phyloP scores from a whole-genome alignment of 2,888 invertebrate genomes.

The Drosophila putrida region DNA sequence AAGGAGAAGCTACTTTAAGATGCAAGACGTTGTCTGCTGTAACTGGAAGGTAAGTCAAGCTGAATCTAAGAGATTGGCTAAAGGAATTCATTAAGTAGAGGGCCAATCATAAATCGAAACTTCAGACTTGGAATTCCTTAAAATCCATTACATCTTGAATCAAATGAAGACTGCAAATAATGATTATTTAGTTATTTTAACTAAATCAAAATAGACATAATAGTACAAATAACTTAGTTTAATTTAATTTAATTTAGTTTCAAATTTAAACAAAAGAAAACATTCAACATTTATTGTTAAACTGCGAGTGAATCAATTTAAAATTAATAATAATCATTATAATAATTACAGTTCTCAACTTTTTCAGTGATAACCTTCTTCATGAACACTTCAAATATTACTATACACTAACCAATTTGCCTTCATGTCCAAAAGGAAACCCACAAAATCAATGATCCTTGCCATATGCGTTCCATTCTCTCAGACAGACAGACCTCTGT shows the following conservation, averaged over 20 bases:
- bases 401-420: not conserved
- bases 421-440: slow-evolving; percentile 7
- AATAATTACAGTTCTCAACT: too few species aligned
- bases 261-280: too few species aligned
- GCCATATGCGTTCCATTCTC: slow-evolving; percentile 50
- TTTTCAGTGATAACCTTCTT: too few species aligned
- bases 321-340: too few species aligned
- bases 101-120: slow-evolving; percentile 22
- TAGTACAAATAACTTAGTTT: too few species aligned
- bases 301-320: too few species aligned
- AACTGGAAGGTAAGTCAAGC: slow-evolving; percentile 26
- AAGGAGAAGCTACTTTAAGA: slow-evolving; percentile 27
- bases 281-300: too few species aligned
- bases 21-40: slow-evolving; percentile 34
- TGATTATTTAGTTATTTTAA: too few species aligned
- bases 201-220: too few species aligned
- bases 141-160: not conserved
- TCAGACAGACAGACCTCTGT: too few species aligned
- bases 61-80: slow-evolving; percentile 9
- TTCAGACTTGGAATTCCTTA: not conserved
- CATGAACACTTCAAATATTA: not conserved
- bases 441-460: slow-evolving; percentile 59
- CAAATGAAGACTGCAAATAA: too few species aligned
- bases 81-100: slow-evolving; percentile 22
- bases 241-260: too few species aligned